Evolutionary conservation across 2,888 invertebrate species (phyloP), one percentile per base, ranked within the genome.

Genomic region (Notocelia uddmanniana): DNA sequence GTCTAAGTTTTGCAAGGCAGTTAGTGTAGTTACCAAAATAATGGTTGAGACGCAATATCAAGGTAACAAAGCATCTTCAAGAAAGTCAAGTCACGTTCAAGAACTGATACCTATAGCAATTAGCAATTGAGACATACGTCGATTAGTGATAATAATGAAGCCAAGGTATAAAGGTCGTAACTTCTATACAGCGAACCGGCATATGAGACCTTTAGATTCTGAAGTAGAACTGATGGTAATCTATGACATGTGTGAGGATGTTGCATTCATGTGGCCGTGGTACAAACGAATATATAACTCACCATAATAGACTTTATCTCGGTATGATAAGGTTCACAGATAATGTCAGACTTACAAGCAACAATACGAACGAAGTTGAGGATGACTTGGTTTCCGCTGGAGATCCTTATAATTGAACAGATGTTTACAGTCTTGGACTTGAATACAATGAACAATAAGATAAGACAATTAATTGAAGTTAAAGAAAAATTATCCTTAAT

Each of bases 241-340:
- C 81, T 81, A 76, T 76, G 79, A 80, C 82, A 86, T 86, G 83
- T 85, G 81, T 75, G 72, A 85, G 86, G 87, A 86, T 81, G 84
- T 83, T 85, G 83, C 86, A 83, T 81, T 83, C 84, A 83, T 84
- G 82, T 69, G 77, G 74, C 59, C 45, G 31, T 59, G 52, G 71
- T 34, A 58, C 41, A 18, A 41, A 66, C 18, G 48, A 21, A n/a
- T n/a, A n/a, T 13, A n/a, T 58, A 50, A 26, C 23, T 26, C 5
- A 48, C 10, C 15, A 45, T 11, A 3, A 31, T 48, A 18, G 18
- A 21, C 48, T 21, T 58, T 58, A 68, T 50, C 31, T 45, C n/a
- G n/a, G 55, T 3, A 19, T 2, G 13, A 58, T 58, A 68, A 26
- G n/a, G 57, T 11, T 13, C 45, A 55, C n/a, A 48, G 45, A 18